Evolutionary conservation across 2,113 vertebrate species (phyloP).

Genomic region (Pteropus alecto): DNA sequence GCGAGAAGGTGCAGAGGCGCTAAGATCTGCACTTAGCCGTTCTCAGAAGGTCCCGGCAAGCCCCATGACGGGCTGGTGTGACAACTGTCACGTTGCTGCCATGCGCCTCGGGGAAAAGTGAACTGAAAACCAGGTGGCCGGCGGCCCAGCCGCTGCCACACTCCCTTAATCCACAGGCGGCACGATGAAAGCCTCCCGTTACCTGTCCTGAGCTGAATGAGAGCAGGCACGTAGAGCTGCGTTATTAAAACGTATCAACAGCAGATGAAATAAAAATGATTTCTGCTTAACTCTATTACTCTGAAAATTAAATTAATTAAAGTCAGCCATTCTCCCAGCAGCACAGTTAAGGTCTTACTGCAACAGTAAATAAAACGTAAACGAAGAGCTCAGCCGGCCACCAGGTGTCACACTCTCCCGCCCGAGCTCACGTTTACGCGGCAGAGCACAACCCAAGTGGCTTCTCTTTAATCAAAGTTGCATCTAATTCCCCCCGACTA

Average conservation of each 20-base stretch:
- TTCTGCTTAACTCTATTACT: not conserved
- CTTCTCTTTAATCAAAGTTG: not conserved
- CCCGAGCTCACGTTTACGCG: not conserved
- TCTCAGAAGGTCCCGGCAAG: not conserved
- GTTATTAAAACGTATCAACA: not conserved
- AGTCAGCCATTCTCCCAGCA: not conserved
- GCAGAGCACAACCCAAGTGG: not conserved
- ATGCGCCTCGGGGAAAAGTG: not conserved
- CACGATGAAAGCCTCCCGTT: not conserved
- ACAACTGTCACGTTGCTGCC: accelerated
- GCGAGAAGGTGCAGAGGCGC: not conserved
- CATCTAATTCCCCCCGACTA: not conserved
- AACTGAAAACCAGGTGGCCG: not conserved
- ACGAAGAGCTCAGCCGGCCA: not conserved
- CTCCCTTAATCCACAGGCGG: not conserved
- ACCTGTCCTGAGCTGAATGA: not conserved
- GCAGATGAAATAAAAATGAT: not conserved
- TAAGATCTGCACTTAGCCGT: not conserved
- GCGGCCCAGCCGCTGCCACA: accelerated
- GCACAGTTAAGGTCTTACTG: not conserved
- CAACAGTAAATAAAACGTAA: not conserved
- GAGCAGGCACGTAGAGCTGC: not conserved
- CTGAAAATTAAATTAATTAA: not conserved
- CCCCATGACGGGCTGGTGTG: accelerated
- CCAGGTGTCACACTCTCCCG: not conserved